Base-by-base conservation (phyloP, 2,113 vertebrate genomes). In the Pteropus alecto region DNA sequence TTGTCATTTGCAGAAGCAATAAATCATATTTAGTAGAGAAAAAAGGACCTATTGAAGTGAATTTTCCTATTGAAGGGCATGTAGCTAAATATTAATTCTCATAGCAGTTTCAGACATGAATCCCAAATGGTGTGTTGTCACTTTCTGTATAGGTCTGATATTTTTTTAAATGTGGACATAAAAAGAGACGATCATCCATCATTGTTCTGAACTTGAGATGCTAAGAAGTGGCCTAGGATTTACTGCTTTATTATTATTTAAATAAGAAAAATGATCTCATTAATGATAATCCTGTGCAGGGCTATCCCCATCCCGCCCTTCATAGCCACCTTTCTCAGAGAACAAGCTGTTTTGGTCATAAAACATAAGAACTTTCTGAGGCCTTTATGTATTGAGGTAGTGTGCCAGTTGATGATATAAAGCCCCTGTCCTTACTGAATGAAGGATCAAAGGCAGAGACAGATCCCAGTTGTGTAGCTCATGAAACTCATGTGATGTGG, bases 201-300 rank as follows among this genome's bases (percentile, higher is more conserved):
- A 86, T 22, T 85, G 9, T 96, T 93, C 61, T 60, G 70, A 74
- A 90, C 54, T 81, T 85, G 43, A 61, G 77, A 82, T 68, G 58
- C 51, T 96, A 92, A 89, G 77, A 91, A 95, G 38, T 58, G 4
- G 58, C 61, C 48, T 68, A 6, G 56, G 79, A 92, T 51, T 74
- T 76, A 79, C 35, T 89, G 58, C 48, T 85, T 94, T 78, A 87
- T 85, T 92, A 68, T 56, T 51, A 63, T 61, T 94, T 88, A 95
- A 94, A 70, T 90, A 87, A 93, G 92, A 96, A 97, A 95, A 93
- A 93, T 90, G 54, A 93, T 56, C 51, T 94, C 63, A 73, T 91
- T 96, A 60, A 82, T 43, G 74, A 63, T 46, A 81, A 96, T 43
- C 15, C 70, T 56, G 33, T 88, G 7, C 61, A 70, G 60, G 67